Evolutionary conservation across 2,113 vertebrate genomes (phyloP).

Genomic region (Entomyzon cyanotis): DNA sequence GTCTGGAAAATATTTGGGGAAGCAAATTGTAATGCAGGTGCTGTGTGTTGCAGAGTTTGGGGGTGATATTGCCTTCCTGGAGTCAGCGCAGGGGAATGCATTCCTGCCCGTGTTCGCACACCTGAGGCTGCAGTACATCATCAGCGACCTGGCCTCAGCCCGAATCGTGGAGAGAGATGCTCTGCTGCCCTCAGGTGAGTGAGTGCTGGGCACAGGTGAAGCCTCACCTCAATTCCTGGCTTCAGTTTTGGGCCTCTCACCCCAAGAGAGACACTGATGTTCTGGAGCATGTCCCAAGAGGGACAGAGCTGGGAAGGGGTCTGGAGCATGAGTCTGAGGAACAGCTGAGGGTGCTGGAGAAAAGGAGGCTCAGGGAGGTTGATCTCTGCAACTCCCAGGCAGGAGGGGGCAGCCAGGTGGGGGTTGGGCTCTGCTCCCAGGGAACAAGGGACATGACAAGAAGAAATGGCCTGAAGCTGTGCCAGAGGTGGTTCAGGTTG

Average conservation of each 20-base stretch:
- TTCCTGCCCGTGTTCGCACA: constrained; percentile 85
- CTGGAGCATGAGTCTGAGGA: not conserved
- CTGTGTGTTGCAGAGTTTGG: constrained; percentile 75
- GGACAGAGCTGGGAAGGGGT: not conserved
- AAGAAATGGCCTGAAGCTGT: not conserved
- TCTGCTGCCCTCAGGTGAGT: constrained; percentile 87
- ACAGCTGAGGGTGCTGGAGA: not conserved
- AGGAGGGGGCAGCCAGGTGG: not conserved
- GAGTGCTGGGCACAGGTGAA: not conserved
- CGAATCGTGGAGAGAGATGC: constrained; percentile 91
- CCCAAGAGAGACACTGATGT: not conserved
- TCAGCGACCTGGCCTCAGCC: constrained; percentile 93
- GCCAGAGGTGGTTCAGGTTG: no score
- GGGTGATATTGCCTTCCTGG: constrained; percentile 82
- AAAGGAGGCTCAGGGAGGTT: not conserved
- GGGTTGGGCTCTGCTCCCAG: not conserved
- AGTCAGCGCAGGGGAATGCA: constrained; percentile 80
- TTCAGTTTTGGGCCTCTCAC: not conserved
- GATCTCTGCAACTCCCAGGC: not conserved
- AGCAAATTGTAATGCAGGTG: accelerated
- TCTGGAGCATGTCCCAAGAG: not conserved
- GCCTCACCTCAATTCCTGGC: accelerated
- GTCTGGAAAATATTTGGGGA: not conserved
- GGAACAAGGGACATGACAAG: not conserved
- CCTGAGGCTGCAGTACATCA: constrained; percentile 91